Conservation (phyloP, 2,888 invertebrate species). For the Xylophagus ater region DNA sequence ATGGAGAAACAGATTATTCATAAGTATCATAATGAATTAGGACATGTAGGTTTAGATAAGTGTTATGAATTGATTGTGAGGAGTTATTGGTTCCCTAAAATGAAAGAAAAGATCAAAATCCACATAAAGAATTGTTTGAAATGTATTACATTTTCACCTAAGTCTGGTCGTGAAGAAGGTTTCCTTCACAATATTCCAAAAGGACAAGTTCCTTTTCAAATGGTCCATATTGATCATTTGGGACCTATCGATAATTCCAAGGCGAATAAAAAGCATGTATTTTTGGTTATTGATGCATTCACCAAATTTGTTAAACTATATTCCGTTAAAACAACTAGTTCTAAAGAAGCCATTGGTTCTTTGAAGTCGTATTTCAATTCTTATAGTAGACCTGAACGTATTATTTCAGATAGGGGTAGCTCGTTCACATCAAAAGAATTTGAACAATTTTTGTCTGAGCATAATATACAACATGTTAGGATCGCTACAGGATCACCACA, state of each 20-base stretch:
- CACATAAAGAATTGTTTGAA: no score
- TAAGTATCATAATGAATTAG: no score
- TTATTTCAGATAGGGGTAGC: constrained; percentile 12
- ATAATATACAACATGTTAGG: constrained; percentile 8
- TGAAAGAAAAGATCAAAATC: constrained; percentile 7
- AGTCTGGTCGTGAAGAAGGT: constrained; percentile 1
- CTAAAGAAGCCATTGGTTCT: constrained; percentile 8
- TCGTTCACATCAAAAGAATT: constrained; percentile 9
- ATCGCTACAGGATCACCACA: constrained; percentile 13
- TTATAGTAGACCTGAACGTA: constrained; percentile 5
- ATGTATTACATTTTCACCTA: not conserved
- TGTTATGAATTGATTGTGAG: no score
- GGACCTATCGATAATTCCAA: no score
- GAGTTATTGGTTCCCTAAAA: constrained; percentile 12
- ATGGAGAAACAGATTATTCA: no score
- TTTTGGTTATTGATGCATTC: constrained; percentile 12
- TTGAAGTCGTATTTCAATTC: constrained; percentile 7
- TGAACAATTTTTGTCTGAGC: constrained; percentile 1
- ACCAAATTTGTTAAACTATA: no score
- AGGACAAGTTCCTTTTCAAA: constrained; percentile 8
- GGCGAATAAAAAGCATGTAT: no score
- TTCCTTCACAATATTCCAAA: constrained; percentile 12
- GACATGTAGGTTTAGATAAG: no score
- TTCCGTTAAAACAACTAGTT: constrained; percentile 9
- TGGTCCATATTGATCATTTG: no score